These are phyloP conservation scores for Cetoscarus ocellatus DNA, from an alignment of 2,797 vertebrate species.

Conservation along the genomic window DNA sequence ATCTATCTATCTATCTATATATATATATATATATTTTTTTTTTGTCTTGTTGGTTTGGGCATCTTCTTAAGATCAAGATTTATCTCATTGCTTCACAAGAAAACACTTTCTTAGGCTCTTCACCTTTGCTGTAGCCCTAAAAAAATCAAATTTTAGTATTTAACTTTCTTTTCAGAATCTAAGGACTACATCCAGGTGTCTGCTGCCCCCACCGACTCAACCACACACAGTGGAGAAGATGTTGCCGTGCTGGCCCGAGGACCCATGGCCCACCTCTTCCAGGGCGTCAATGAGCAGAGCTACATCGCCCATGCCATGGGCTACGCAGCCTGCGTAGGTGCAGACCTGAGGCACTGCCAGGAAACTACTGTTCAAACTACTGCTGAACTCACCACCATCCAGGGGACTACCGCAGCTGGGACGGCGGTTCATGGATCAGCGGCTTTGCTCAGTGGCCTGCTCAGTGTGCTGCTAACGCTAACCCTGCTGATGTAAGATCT, in stretches of 20 bases:
- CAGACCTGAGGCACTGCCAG: constrained; percentile 80
- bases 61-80: too few relatives aligned
- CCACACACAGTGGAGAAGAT: constrained; percentile 88
- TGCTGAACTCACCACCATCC: too few relatives aligned
- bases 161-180: constrained; percentile 56
- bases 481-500: constrained; percentile 37
- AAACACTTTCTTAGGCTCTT: too few relatives aligned
- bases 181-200: constrained; percentile 82
- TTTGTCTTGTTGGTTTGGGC: too few relatives aligned
- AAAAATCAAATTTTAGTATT: not conserved
- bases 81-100: too few relatives aligned
- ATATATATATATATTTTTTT: too few relatives aligned
- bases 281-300: constrained; percentile 86
- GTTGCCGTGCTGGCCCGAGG: constrained; percentile 83
- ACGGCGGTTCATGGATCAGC: not conserved
- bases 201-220: constrained; percentile 68
- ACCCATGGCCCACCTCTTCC: constrained; percentile 88
- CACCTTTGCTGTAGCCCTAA: too few relatives aligned
- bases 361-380: not conserved
- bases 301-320: constrained; percentile 86
- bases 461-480: constrained; percentile 50
- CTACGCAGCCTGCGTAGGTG: constrained; percentile 83
- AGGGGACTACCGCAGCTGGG: not conserved
- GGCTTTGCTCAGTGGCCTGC: constrained; percentile 35
- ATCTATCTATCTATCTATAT: too few relatives aligned